Percentiles rank a stretch among this genome's conserved stretches.
These are phyloP conservation scores for Morpho helenor DNA, from an alignment of 2,888 invertebrate species.

Conservation along the genomic window DNA sequence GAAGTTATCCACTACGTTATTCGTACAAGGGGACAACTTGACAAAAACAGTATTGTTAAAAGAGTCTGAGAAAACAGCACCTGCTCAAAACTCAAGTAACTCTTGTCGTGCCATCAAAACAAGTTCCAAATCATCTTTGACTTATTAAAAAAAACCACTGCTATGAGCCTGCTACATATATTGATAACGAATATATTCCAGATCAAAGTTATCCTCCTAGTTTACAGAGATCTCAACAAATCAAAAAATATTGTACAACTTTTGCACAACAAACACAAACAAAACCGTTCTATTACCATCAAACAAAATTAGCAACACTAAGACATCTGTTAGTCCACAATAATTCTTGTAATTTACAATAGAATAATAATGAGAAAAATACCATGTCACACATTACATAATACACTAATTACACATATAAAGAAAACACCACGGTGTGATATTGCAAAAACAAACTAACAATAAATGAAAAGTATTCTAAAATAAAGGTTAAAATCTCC, in stretches of 20 bases:
- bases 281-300: neutral
- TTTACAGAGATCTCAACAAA: too few relatives aligned
- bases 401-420: slow-evolving; percentile 16
- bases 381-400: slow-evolving; percentile 19
- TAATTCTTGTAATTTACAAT: slow-evolving; percentile 16
- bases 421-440: slow-evolving; percentile 12
- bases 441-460: slow-evolving; percentile 8
- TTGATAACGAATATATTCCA: too few relatives aligned
- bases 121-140: too few relatives aligned
- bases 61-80: too few relatives aligned
- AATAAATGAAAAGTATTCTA: slow-evolving; percentile 4
- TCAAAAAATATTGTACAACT: too few relatives aligned
- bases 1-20: too few relatives aligned
- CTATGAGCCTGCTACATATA: neutral
- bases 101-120: too few relatives aligned
- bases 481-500: neutral
- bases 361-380: slow-evolving; percentile 24
- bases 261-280: neutral
- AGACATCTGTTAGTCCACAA: slow-evolving; percentile 4
- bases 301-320: neutral
- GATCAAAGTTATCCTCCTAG: too few relatives aligned
- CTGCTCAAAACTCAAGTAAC: too few relatives aligned
- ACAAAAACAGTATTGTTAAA: too few relatives aligned
- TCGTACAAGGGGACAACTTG: too few relatives aligned
- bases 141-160: neutral